phyloP scores from a whole-genome alignment of 2,888 invertebrate genomes.

The Rhingia rostrata region DNA sequence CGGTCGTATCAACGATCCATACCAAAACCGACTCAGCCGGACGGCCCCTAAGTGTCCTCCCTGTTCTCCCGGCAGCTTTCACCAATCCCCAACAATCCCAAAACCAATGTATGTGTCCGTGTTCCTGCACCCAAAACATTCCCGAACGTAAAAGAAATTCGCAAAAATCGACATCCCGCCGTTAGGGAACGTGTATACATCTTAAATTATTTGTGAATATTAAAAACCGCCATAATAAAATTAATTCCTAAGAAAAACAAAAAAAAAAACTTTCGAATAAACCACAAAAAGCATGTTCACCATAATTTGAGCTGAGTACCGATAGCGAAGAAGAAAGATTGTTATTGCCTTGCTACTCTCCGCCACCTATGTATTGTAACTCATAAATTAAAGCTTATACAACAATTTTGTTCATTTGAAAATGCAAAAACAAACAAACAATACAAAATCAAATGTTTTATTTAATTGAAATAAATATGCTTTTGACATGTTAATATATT shows the following conservation, averaged over 20 bases:
- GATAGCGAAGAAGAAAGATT: constrained; percentile 6
- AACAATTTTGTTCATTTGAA: constrained; percentile 27
- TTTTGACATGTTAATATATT: constrained; percentile 52
- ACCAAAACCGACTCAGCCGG: constrained; percentile 77
- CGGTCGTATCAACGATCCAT: constrained; percentile 67
- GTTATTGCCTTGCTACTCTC: constrained; percentile 54
- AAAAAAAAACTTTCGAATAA: not conserved
- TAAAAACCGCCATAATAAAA: not conserved
- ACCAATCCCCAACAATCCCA: constrained; percentile 76
- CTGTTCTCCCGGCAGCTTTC: constrained; percentile 78
- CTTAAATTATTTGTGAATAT: too few species aligned
- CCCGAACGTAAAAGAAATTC: constrained; percentile 75
- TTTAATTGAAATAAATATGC: constrained; percentile 40
- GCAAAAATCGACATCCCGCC: constrained; percentile 77
- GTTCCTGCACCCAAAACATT: constrained; percentile 81
- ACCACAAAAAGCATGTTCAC: not conserved
- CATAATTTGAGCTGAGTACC: constrained; percentile 26
- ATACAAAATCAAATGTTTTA: constrained; percentile 38
- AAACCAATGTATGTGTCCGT: constrained; percentile 82
- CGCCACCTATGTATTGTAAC: constrained; percentile 32
- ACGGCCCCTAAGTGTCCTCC: constrained; percentile 80
- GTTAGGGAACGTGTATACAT: not conserved
- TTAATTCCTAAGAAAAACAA: not conserved
- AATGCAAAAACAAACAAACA: constrained; percentile 14
- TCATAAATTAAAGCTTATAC: constrained; percentile 38